Base-by-base conservation (phyloP, 2,797 vertebrate genomes). In the Numenius phaeopus region DNA sequence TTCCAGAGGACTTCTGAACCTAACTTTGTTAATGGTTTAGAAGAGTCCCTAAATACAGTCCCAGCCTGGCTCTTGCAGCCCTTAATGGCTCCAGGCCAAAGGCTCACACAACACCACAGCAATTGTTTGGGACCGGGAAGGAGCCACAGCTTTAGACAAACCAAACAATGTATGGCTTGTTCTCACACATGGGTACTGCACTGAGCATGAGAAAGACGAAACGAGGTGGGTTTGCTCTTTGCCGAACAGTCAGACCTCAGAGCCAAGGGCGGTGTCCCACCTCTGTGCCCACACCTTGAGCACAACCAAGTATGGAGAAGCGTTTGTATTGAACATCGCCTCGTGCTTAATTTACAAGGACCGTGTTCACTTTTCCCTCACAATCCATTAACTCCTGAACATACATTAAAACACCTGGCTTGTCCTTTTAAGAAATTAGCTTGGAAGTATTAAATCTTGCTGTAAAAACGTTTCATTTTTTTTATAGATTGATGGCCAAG, bases 361-460 rank as follows among this genome's bases (percentile, higher is more conserved):
- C 59, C 1, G 0, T 12, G 42, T 13, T 55, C 55, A 30, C 64
- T 72, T 79, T 70, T 70, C 62, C 42, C 87, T 91, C 61, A 67
- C 58, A 50, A 69, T 44, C 84, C 89, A 72, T 70, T 66, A 73
- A 24, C 49, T 95, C 80, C 49, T 84, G 49, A 96, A 81, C 34
- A 85, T 64, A 77, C 37, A 90, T 77, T 52, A 90, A 79, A 85
- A 59, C 39, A 87, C 8, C 5, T 78, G 14, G 9, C 44, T 54
- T 75, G 13, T 12, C 30, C 42, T 83, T 54, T 77, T 30, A 87
- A 44, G 39, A 83, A 90, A 86, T 77, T 2, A 55, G 61, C 49
- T 77, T 47, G 5, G 7, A 85, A 80, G 21, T 26, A 55, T 7
- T 89, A 72, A 49, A 82, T 47, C 32, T 82, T 54, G 5, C 9